phyloP scores from a whole-genome alignment of 2,888 invertebrate species.

The Stenolophus ochropezus region DNA sequence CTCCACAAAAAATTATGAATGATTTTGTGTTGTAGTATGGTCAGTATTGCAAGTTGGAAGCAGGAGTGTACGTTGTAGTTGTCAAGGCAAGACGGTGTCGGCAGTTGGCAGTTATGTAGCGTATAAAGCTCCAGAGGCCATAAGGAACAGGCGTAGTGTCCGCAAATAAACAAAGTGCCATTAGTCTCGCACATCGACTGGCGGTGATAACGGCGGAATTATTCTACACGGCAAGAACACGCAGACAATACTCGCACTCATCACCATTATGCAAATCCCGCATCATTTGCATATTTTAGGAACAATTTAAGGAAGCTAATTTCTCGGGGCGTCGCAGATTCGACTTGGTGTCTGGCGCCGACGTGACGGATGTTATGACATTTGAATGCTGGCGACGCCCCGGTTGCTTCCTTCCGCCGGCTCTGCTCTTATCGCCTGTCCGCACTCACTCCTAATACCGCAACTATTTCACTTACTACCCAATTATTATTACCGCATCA shows the following conservation, averaged over 20 bases:
- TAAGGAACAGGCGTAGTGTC: conserved; percentile 17
- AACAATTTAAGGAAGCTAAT: conserved; percentile 71
- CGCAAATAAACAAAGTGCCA: conserved; percentile 70
- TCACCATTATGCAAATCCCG: conserved; percentile 72
- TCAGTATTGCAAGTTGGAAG: no score
- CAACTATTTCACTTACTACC: conserved; percentile 17
- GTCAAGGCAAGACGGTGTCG: not conserved
- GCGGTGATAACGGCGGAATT: conserved; percentile 72
- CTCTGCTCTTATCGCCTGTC: conserved; percentile 30
- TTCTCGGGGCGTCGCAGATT: conserved; percentile 61
- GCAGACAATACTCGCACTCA: conserved; percentile 69
- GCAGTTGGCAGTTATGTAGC: conserved; percentile 68
- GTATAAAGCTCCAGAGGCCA: conserved; percentile 66
- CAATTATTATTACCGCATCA: not conserved
- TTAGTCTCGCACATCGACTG: conserved; percentile 67
- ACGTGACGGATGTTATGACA: conserved; percentile 67
- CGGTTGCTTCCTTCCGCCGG: conserved; percentile 47
- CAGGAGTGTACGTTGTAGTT: no score
- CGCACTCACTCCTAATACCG: not conserved
- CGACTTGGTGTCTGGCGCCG: conserved; percentile 66
- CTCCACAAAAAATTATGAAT: no score
- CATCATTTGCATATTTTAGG: conserved; percentile 72
- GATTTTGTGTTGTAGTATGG: no score
- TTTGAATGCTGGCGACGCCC: conserved; percentile 55
- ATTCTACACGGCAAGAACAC: conserved; percentile 66